Evolutionary conservation across 2,888 invertebrate species (phyloP).

Genomic region (Drosophila sordidapex): DNA sequence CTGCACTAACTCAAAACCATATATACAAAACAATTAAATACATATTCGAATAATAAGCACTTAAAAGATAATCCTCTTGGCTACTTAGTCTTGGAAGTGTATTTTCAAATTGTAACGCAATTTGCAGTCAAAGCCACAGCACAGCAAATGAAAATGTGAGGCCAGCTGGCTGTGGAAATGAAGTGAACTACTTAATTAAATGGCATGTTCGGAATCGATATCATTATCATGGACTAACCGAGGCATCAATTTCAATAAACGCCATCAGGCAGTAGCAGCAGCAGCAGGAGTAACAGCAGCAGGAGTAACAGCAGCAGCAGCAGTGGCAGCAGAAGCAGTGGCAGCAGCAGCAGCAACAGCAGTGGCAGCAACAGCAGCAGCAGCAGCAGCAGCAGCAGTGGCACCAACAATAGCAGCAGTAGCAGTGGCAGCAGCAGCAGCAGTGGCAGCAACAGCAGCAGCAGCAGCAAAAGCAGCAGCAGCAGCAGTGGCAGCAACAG

Average conservation of each 20-base stretch:
- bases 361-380: fast-evolving
- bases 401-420: fast-evolving
- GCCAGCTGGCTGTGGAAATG: slow-evolving; percentile 1
- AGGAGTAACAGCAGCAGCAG: no score
- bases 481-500: no score
- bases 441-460: neutral
- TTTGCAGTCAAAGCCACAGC: neutral
- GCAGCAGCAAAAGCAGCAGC: fast-evolving
- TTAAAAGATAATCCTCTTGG: neutral
- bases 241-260: slow-evolving; percentile 32
- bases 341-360: no score
- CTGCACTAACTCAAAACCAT: neutral
- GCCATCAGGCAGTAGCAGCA: neutral
- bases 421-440: no score
- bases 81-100: neutral
- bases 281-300: neutral
- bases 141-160: neutral
- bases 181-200: slow-evolving; percentile 22
- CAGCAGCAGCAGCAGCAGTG: no score
- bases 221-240: slow-evolving; percentile 16
- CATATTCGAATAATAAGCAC: neutral
- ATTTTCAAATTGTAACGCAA: neutral
- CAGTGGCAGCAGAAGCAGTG: neutral
- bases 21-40: neutral
- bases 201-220: slow-evolving; percentile 25